Base-by-base conservation (phyloP, 2,797 vertebrate species). In the Kryptolebias ocellatus region DNA sequence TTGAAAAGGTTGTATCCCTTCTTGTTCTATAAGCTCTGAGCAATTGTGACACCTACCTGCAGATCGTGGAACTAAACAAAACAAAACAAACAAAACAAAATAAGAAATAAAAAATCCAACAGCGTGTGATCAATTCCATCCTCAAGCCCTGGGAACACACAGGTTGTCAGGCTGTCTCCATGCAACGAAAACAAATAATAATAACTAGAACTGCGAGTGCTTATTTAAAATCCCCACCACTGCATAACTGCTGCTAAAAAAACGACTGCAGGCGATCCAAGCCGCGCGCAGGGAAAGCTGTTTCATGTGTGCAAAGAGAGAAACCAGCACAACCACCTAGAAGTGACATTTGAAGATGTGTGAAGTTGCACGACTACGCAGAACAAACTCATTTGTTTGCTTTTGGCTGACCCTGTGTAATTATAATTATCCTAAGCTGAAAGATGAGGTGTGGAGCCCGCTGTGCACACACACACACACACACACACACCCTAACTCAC, bases 21-120 rank as follows among this genome's bases (percentile, higher is more conserved):
- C 88, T 95, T 91, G 92, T 92, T 94, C 95, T 95, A 79, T 82
- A 95, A 90, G 34, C 28, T 95, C 95, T 96, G 96, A 97, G 95
- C 96, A 97, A 98, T 95, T 98, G 96, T 98, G 96, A 98, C 96
- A 96, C 96, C 97, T 97, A 97, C 95, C 98, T 98, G 96, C 93
- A 95, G 94, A 95, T 92, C 93, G 93, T 93, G 95, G 95, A 91
- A 97, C 96, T 83, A 88, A 81, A 94, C 91, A 34, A 90, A 89
- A 74, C 67, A 3, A 34, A 85, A 24, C 20, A 24, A 91, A 97
- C 96, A 83, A 88, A 81, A 94, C 91, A 34, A 90, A 89, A 74
- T 69, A 3, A 34, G 20, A 24, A 85, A 83, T 93, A 90, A 50
- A 53, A 92, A 90, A 90, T 86, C 86, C 76, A 70, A 87, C 64